phyloP scores from a whole-genome alignment of 2,797 vertebrate species.

The Squalus acanthias region DNA sequence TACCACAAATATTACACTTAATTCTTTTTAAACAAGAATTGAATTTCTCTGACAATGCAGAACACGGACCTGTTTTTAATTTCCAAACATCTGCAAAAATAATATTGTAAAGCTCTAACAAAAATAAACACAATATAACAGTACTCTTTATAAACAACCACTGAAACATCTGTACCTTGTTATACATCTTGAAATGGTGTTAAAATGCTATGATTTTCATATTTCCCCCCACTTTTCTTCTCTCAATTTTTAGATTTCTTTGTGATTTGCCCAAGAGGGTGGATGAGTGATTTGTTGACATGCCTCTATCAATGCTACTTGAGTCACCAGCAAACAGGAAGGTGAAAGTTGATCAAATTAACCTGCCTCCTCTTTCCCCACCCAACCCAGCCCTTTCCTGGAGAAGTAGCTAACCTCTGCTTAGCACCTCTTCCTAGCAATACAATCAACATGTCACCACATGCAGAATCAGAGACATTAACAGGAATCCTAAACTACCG shows the following conservation, averaged over 20 bases:
- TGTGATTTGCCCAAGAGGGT: neutral
- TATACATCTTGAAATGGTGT: neutral
- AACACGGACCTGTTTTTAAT: neutral
- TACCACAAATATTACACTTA: constrained; percentile 20
- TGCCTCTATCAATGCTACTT: neutral
- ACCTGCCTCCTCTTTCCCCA: neutral
- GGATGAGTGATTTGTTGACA: neutral
- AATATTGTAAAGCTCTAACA: constrained; percentile 23
- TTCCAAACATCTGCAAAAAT: constrained; percentile 30
- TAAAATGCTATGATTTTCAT: neutral
- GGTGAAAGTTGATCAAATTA: neutral
- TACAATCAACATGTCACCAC: neutral
- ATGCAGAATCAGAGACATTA: neutral
- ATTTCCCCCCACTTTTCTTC: neutral
- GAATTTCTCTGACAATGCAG: constrained; percentile 36
- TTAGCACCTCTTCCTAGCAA: neutral
- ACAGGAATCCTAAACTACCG: neutral
- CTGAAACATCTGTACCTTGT: neutral
- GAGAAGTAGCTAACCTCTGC: neutral
- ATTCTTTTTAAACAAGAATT: constrained; percentile 32
- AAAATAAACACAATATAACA: constrained; percentile 20
- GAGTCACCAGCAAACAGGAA: neutral
- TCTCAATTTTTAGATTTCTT: neutral
- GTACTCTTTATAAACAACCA: neutral
- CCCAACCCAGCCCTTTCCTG: neutral